These are phyloP conservation scores for Parapsyche elsis DNA, from an alignment of 1,140 invertebrate genomes.

Conservation along the genomic window DNA sequence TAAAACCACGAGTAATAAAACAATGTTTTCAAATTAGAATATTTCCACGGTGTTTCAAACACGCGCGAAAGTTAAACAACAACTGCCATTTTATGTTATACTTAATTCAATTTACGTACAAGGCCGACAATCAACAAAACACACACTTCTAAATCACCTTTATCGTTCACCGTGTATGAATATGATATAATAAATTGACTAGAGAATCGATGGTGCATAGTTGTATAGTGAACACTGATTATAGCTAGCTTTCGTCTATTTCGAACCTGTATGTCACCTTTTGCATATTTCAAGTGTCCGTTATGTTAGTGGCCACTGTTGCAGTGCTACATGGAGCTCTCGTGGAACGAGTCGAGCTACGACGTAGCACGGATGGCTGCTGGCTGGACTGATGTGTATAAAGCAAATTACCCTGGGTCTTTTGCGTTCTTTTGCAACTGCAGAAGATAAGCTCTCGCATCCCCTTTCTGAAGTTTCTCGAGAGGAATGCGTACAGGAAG, in stretches of 20 bases:
- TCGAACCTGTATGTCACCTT: conserved; percentile 41
- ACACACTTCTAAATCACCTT: too few relatives aligned
- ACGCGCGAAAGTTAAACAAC: too few relatives aligned
- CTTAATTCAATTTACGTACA: too few relatives aligned
- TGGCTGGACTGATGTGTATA: conserved; percentile 61
- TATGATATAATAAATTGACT: too few relatives aligned
- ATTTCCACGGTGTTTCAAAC: too few relatives aligned
- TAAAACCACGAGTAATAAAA: too few relatives aligned
- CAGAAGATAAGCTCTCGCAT: conserved; percentile 77
- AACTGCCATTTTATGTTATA: too few relatives aligned
- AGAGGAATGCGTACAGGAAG: conserved; percentile 85
- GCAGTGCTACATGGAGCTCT: conserved; percentile 67
- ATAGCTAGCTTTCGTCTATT: conserved; percentile 44
- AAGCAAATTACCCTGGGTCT: conserved; percentile 62
- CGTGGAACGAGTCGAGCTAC: conserved; percentile 66
- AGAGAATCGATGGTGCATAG: too few relatives aligned
- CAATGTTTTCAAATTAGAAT: too few relatives aligned
- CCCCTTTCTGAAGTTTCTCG: conserved; percentile 79
- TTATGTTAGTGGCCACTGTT: conserved; percentile 63
- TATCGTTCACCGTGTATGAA: too few relatives aligned
- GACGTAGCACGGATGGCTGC: conserved; percentile 59
- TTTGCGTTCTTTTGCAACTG: conserved; percentile 61
- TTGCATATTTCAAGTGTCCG: conserved; percentile 62
- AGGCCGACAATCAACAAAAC: too few relatives aligned
- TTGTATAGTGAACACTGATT: too few relatives aligned